Percentiles rank a stretch among this genome's conserved stretches.
Conservation (phyloP, 2,888 invertebrate species). For the Pyralis farinalis region DNA sequence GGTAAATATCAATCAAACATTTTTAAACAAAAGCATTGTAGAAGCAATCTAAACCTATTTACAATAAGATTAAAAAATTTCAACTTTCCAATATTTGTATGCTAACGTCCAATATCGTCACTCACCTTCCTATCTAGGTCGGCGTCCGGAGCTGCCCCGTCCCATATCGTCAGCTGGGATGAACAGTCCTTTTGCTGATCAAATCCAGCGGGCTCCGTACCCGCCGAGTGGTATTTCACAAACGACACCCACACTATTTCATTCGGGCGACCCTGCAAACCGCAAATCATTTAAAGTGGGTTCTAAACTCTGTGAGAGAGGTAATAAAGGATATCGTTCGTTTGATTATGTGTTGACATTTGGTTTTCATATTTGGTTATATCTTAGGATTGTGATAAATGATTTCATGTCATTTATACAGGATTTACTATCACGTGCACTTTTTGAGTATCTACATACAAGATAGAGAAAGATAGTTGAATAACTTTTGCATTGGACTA, state of each 20-base stretch:
- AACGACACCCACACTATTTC: constrained; percentile 93
- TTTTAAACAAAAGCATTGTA: too few species aligned
- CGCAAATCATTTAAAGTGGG: constrained; percentile 11
- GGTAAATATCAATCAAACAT: too few species aligned
- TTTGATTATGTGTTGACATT: not conserved
- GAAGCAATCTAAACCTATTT: too few species aligned
- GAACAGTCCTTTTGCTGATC: constrained; percentile 86
- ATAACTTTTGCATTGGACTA: too few species aligned
- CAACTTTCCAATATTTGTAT: constrained; percentile 25
- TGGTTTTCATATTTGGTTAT: too few species aligned
- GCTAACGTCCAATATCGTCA: constrained; percentile 23
- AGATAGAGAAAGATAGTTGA: too few species aligned
- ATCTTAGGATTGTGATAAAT: too few species aligned
- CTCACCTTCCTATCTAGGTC: constrained; percentile 71
- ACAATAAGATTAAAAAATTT: constrained; percentile 1
- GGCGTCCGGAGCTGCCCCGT: constrained; percentile 83
- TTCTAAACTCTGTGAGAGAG: not conserved
- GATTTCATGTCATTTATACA: too few species aligned
- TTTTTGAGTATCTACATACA: too few species aligned
- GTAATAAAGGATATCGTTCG: constrained; percentile 1
- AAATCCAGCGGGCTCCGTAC: constrained; percentile 83
- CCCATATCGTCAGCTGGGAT: constrained; percentile 88
- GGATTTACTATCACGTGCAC: too few species aligned
- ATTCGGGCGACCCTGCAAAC: constrained; percentile 83
- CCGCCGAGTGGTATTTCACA: constrained; percentile 89